These are phyloP conservation scores for Stenurella melanura DNA, from an alignment of 2,888 invertebrate genomes.

Conservation along the genomic window DNA sequence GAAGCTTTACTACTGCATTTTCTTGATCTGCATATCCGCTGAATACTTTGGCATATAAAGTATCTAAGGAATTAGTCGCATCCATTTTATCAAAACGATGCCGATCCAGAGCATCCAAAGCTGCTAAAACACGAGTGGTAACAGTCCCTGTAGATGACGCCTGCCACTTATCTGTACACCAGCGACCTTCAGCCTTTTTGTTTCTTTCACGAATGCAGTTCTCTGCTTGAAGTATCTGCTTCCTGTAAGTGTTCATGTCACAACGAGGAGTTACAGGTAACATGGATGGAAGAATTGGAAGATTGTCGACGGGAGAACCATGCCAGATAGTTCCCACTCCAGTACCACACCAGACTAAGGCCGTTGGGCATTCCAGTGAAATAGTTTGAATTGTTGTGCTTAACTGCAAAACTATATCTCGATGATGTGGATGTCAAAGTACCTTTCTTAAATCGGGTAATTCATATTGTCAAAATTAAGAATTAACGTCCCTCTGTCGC, in stretches of 20 bases:
- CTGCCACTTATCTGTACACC: conserved; percentile 98
- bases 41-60: conserved; percentile 88
- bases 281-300: conserved; percentile 90
- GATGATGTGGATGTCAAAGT: no score
- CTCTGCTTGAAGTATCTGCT: conserved; percentile 85
- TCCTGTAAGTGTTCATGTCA: conserved; percentile 72
- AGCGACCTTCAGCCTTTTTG: conserved; percentile 93
- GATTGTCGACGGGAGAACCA: conserved; percentile 94
- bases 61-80: conserved; percentile 88
- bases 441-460: no score
- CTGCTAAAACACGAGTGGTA: conserved; percentile 87
- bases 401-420: conserved; percentile 78
- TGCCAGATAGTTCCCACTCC: conserved; percentile 86
- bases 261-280: conserved; percentile 86
- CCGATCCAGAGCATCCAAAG: conserved; percentile 92
- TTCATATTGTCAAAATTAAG: no score
- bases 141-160: conserved; percentile 85
- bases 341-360: conserved; percentile 94
- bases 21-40: conserved; percentile 77
- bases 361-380: conserved; percentile 91
- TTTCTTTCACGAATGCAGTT: conserved; percentile 90
- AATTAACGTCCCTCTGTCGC: no score
- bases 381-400: conserved; percentile 74
- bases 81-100: conserved; percentile 96
- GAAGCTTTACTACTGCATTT: conserved; percentile 89